Evolutionary conservation across 2,113 vertebrate species (phyloP), one percentile per base, ranked within the genome.

Genomic region (Aepyceros melampus): DNA sequence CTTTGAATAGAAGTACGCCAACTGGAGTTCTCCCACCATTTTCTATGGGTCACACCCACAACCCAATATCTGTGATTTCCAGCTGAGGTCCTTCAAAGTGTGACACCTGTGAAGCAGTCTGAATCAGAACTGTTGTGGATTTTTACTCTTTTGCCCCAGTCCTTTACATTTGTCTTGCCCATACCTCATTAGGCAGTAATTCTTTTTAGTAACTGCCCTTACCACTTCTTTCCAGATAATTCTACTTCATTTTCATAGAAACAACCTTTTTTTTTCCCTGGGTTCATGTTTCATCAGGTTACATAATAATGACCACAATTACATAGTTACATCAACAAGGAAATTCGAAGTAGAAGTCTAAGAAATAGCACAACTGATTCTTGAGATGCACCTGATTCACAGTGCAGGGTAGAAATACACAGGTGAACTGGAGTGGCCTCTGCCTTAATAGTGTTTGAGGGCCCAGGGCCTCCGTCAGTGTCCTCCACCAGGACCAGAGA

Each of bases 281-380:
- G 91, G 36, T 58, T 93, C 51, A 21, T 58, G 49, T 64, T 93
- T 93, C 87, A 84, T 58, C 64, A 67, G 45, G 56, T 84, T 89
- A 89, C 7, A 53, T 84, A 81, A 84, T 29, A 85, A 29, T 94
- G 78, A 89, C 43, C 40, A 87, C 91, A 95, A 67, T 71, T 87
- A 94, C 51, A 7, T 62, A 92, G 93, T 91, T 91, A 71, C 6
- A 87, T 45, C 88, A 67, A 85, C 71, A 84, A 43, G 71, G 71
- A 89, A 16, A 62, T 95, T 76, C 94, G 71, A 45, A 96, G 62
- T 40, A 91, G n/a, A 49, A 96, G 15, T 79, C 79, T 91, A 83
- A 91, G 67, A 87, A 76, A 67, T 11, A 25, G 55, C 55, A 71
- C 10, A 92, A 29, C 31, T 0, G 13, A 56, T 88, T 94, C 86